These are phyloP conservation scores for Rhabdophis nuchalis DNA, from an alignment of 2,797 vertebrate genomes.

Conservation along the genomic window DNA sequence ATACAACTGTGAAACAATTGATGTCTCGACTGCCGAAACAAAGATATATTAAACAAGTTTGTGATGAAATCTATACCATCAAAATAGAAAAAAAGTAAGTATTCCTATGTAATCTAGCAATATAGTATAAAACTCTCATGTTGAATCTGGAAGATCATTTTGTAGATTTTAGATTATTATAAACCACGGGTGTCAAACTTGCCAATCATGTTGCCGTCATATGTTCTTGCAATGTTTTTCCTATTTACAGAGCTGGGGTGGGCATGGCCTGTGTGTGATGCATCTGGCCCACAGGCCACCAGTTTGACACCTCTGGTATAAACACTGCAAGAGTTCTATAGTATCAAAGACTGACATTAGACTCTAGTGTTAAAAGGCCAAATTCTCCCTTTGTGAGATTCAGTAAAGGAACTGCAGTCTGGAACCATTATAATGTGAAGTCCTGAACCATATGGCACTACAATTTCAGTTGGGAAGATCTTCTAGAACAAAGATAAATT, in stretches of 20 bases:
- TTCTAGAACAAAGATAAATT: background rate
- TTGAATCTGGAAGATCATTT: background rate
- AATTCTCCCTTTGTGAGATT: background rate
- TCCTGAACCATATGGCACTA: background rate
- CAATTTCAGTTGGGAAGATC: background rate
- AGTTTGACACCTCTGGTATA: background rate
- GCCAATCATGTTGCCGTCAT: no score
- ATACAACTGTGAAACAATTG: constrained; percentile 87
- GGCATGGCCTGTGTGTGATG: no score
- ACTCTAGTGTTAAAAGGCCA: background rate
- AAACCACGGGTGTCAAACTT: no score
- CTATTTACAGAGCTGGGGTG: no score
- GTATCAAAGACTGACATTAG: background rate
- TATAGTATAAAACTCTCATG: background rate
- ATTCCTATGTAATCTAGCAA: background rate
- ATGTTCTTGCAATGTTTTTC: no score
- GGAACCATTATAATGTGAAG: background rate
- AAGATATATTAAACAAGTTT: constrained; percentile 90
- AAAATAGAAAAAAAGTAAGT: constrained; percentile 87
- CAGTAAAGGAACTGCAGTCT: background rate
- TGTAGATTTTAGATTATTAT: background rate
- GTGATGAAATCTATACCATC: constrained; percentile 90
- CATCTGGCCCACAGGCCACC: no score
- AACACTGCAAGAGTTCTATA: background rate
- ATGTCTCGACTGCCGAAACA: constrained; percentile 90